Percentiles rank a stretch among this genome's conserved stretches.
Conservation (phyloP, 1,140 invertebrate species). For the Tigriopus japonicus region DNA sequence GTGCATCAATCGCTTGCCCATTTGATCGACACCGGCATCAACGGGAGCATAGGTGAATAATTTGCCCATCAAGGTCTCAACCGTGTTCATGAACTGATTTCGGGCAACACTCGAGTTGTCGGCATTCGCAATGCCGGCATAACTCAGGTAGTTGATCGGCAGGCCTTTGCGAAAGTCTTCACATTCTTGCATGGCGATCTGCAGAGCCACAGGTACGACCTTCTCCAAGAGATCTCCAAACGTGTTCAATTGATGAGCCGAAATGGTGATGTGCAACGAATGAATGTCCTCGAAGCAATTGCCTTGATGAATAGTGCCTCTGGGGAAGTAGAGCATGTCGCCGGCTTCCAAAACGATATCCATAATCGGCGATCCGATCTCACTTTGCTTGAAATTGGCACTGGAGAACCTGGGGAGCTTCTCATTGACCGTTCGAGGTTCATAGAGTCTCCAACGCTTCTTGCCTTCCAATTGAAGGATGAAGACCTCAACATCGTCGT, state of each 20-base stretch:
- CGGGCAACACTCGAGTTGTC: conserved; percentile 27
- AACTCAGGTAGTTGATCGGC: conserved; percentile 50
- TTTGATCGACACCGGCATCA: conserved; percentile 62
- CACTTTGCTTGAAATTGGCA: conserved; percentile 51
- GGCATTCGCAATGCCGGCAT: conserved; percentile 46
- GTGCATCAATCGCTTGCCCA: conserved; percentile 60
- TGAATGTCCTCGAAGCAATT: conserved; percentile 48
- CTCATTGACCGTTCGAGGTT: conserved; percentile 40
- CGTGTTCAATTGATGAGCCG: conserved; percentile 70
- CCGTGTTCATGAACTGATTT: conserved; percentile 33
- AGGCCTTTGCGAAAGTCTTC: conserved; percentile 53
- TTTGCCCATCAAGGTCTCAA: conserved; percentile 37
- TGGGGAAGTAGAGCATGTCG: conserved; percentile 71
- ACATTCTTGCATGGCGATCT: conserved; percentile 46
- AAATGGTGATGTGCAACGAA: conserved; percentile 81
- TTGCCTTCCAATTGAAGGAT: conserved; percentile 86
- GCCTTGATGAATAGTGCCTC: conserved; percentile 84
- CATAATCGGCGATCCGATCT: conserved; percentile 54
- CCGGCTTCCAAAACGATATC: conserved; percentile 63
- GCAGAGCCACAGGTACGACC: conserved; percentile 51
- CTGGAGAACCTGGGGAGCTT: conserved; percentile 59
- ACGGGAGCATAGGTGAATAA: conserved; percentile 45
- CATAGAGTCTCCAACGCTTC: conserved; percentile 83
- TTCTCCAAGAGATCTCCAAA: conserved; percentile 73
- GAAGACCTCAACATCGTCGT: conserved; percentile 97